phyloP scores from a whole-genome alignment of 2,888 invertebrate genomes.

The Lithophane leautieri region DNA sequence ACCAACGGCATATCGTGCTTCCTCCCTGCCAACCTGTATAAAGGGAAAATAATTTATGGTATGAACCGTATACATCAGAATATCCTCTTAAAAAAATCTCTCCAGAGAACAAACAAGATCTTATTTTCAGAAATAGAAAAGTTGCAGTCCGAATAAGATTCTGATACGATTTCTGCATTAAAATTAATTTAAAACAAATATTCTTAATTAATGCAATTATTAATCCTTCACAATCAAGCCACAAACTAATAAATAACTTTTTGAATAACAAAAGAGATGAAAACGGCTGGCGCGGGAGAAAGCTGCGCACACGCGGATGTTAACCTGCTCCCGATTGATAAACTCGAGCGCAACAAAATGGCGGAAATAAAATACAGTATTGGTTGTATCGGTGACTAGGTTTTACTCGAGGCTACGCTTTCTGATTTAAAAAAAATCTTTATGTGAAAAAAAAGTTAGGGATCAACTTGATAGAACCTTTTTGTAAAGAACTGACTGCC shows the following conservation, averaged over 20 bases:
- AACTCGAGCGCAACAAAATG: constrained; percentile 69
- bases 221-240: not conserved
- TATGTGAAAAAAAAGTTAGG: not conserved
- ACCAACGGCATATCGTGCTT: too few relatives aligned
- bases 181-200: not conserved
- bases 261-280: constrained; percentile 62
- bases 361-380: constrained; percentile 70
- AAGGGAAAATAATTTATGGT: not conserved
- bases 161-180: not conserved
- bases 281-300: constrained; percentile 69
- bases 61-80: too few relatives aligned
- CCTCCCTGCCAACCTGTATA: too few relatives aligned
- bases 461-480: not conserved
- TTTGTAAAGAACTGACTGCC: not conserved
- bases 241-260: constrained; percentile 33
- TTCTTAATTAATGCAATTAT: not conserved
- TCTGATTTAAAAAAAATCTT: not conserved
- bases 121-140: not conserved
- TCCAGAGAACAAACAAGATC: not conserved
- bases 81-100: not conserved
- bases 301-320: constrained; percentile 75
- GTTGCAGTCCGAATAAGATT: not conserved
- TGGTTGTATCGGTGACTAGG: constrained; percentile 45
- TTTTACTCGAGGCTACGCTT: constrained; percentile 1
- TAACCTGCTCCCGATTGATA: constrained; percentile 75